Evolutionary conservation across 2,888 invertebrate species (phyloP), one percentile per base, ranked within the genome.

Genomic region (Clunio marinus): DNA sequence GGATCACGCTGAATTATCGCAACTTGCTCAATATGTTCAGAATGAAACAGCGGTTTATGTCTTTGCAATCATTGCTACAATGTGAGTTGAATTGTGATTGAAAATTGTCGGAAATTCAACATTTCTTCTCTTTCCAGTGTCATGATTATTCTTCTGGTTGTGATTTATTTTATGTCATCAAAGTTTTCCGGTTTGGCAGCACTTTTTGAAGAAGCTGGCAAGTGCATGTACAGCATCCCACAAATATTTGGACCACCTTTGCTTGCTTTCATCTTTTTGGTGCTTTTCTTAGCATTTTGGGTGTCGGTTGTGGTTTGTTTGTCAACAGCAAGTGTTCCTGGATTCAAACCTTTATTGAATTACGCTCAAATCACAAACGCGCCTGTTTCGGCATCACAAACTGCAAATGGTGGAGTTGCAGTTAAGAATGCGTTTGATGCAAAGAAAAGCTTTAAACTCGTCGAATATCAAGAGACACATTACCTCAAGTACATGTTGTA

Each of bases 401-500:
- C 24, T 2, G 32, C 28, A 8, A 28, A 46, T 22, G 28, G 20
- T 25, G 27, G 32, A 2, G 2, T 2, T 5, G 20, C 2, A 10
- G 3, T n/a, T 2, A n/a, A 10, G 24, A 41, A 59, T 51, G 15
- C 51, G 4, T 45, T 28, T 24, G 67, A 59, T 10, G 10, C 35
- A 2, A 15, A 60, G 17, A 67, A 69, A 41, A 86, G 82, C 70
- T 82, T 86, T 71, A 81, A 82, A 4, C 80, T 87, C 60, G 83
- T 93, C 67, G 87, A 91, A 76, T 93, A 89, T 75, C 80, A 83
- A 10, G 88, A 90, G 75, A 86, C 88, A 0, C 83, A 86, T 72
- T 90, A 91, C 87, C 86, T 93, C 35, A 88, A 89, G 74, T 91
- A 93, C 73, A 91, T 96, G 89, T 93, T 96, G 89, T 95, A 94